A percentile compares a stretch with the other conserved stretches of the same genome.
Evolutionary conservation across 2,888 invertebrate genomes (phyloP).

Genomic region (Linnaemya tessellans): DNA sequence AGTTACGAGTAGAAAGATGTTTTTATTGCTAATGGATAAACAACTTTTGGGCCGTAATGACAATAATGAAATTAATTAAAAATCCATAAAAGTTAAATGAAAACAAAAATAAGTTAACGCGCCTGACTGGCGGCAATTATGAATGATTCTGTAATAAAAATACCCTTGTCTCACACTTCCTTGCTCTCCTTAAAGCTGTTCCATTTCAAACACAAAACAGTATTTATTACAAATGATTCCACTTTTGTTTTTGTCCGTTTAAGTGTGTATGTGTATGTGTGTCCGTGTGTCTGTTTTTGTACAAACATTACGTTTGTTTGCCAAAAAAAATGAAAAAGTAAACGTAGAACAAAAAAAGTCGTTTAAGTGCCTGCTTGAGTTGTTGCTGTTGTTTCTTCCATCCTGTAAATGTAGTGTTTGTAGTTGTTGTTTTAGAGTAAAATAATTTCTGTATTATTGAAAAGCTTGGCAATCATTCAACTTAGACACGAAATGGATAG

Average conservation of each 20-base stretch:
- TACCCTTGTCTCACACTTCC: background rate
- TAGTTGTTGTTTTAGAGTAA: background rate
- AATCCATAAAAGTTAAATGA: slow-evolving; percentile 66
- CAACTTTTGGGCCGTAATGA: slow-evolving; percentile 53
- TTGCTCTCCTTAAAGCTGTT: background rate
- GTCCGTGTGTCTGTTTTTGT: background rate
- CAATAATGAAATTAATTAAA: slow-evolving; percentile 70
- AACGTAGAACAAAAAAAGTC: slow-evolving; percentile 6
- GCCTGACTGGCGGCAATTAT: slow-evolving; percentile 70
- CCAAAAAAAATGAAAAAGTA: slow-evolving; percentile 36
- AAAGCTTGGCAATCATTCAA: slow-evolving; percentile 68
- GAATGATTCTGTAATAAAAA: slow-evolving; percentile 34
- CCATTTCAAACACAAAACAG: background rate
- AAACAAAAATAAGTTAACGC: slow-evolving; percentile 54
- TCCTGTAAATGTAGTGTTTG: slow-evolving; percentile 11
- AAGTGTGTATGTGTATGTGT: background rate
- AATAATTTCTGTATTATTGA: slow-evolving; percentile 61
- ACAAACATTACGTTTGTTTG: slow-evolving; percentile 46
- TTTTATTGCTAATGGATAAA: slow-evolving; percentile 47
- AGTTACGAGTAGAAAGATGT: slow-evolving; percentile 14
- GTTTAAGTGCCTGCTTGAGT: slow-evolving; percentile 51
- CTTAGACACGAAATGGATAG: slow-evolving; percentile 18
- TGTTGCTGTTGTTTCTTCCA: slow-evolving; percentile 9
- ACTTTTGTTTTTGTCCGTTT: slow-evolving; percentile 6
- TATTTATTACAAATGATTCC: slow-evolving; percentile 36